Conservation (phyloP, 2,113 vertebrate species). For the Azemiops feae region DNA sequence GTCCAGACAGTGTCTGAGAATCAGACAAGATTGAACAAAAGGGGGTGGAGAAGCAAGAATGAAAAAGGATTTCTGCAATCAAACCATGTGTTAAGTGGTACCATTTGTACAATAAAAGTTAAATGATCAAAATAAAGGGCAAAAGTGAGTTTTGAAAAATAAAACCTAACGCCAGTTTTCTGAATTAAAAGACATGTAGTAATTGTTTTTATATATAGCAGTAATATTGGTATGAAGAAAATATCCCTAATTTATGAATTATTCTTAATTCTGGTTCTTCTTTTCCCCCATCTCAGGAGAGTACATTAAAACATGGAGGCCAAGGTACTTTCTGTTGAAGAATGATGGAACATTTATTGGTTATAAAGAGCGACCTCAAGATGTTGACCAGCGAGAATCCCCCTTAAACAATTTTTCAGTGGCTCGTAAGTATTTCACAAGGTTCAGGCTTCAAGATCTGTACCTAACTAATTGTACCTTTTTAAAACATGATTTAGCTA, state of each 20-base stretch:
- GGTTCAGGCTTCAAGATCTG: neutral
- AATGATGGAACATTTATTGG: slow-evolving; percentile 95
- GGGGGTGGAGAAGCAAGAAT: neutral
- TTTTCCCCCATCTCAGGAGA: slow-evolving; percentile 76
- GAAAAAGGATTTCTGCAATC: neutral
- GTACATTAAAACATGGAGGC: slow-evolving; percentile 98
- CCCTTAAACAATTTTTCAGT: slow-evolving; percentile 99
- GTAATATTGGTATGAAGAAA: slow-evolving; percentile 17
- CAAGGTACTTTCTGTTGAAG: slow-evolving; percentile 93
- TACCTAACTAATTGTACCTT: neutral
- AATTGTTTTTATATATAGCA: neutral
- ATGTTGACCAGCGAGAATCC: slow-evolving; percentile 91
- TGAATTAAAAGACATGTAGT: neutral
- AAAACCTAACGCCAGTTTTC: neutral
- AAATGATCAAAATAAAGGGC: neutral
- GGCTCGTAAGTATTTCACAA: slow-evolving; percentile 83
- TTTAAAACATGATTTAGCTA: neutral
- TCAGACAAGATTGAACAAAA: neutral
- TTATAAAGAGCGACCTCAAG: slow-evolving; percentile 95
- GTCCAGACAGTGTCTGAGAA: too few species aligned
- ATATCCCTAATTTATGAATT: neutral
- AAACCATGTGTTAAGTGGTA: neutral
- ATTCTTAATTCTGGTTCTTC: neutral
- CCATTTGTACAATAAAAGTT: neutral
- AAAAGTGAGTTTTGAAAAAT: neutral